Conservation (phyloP, 1,140 invertebrate species). For the Drosophila lowei region DNA sequence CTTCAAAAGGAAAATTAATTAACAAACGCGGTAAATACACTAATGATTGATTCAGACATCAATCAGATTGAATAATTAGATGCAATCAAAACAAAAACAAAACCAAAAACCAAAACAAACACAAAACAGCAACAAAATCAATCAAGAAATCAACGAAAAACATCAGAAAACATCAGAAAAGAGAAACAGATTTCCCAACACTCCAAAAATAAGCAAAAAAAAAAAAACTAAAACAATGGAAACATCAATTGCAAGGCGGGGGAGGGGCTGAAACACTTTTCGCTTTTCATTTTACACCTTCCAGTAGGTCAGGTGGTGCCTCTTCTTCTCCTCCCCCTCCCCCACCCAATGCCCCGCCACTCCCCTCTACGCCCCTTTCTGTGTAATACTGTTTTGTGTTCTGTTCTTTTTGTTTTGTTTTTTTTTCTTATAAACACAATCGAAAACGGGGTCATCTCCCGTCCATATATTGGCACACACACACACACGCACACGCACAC, state of each 20-base stretch:
- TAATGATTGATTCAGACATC: constrained; percentile 40
- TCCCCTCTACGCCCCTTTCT: no score
- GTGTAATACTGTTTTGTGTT: no score
- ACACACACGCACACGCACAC: constrained; percentile 10
- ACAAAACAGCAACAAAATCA: constrained; percentile 11
- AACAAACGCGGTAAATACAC: neutral
- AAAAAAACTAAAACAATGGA: constrained; percentile 29
- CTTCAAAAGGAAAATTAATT: neutral
- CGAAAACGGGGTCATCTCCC: no score
- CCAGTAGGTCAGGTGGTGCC: constrained; percentile 5
- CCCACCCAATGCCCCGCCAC: no score
- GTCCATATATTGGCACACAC: neutral
- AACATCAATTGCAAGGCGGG: constrained; percentile 35
- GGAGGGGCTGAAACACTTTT: constrained; percentile 25
- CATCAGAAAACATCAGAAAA: constrained; percentile 5
- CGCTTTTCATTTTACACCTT: constrained; percentile 73
- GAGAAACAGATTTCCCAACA: constrained; percentile 22
- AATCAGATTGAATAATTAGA: constrained; percentile 51
- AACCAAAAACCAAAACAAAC: neutral
- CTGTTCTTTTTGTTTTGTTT: no score
- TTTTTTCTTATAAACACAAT: no score
- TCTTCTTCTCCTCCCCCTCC: no score
- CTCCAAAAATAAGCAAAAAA: constrained; percentile 14
- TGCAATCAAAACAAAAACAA: constrained; percentile 52
- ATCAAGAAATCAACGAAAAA: neutral